Evolutionary conservation across 1,140 invertebrate species (phyloP).

Genomic region (Micrasema minimum): DNA sequence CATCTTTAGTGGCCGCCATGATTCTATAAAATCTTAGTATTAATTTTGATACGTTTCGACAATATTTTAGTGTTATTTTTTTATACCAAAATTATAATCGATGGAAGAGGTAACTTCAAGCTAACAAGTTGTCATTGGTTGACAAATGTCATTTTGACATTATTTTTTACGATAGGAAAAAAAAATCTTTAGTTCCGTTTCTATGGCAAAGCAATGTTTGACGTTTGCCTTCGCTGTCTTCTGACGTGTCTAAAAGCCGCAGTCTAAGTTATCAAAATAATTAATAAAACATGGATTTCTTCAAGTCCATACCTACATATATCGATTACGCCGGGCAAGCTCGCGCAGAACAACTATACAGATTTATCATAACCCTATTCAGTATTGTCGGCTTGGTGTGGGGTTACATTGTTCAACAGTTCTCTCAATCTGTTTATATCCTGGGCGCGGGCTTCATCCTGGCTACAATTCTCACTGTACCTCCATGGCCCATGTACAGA

Average conservation of each 20-base stretch:
- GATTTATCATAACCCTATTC: slow-evolving; percentile 89
- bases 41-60: background rate
- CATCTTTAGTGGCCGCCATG: slow-evolving; percentile 33
- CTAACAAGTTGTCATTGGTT: too few species aligned
- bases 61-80: too few species aligned
- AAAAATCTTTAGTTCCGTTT: too few species aligned
- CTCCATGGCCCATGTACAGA: slow-evolving; percentile 94
- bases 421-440: slow-evolving; percentile 94
- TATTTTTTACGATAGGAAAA: too few species aligned
- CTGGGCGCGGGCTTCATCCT: slow-evolving; percentile 90
- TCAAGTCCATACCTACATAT: slow-evolving; percentile 62
- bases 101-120: too few species aligned
- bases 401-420: slow-evolving; percentile 95
- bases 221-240: slow-evolving; percentile 4
- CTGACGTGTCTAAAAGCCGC: slow-evolving; percentile 23
- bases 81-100: too few species aligned
- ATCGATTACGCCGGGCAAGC: slow-evolving; percentile 91
- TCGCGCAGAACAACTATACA: slow-evolving; percentile 86
- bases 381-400: slow-evolving; percentile 88
- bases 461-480: slow-evolving; percentile 85
- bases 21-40: background rate
- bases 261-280: slow-evolving; percentile 8
- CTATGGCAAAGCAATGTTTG: too few species aligned
- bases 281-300: slow-evolving; percentile 59
- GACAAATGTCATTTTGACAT: too few species aligned